A percentile compares a stretch with the other conserved stretches of the same genome.
These are phyloP conservation scores for Fundulus diaphanus DNA, from an alignment of 2,797 vertebrate species.

Conservation along the genomic window DNA sequence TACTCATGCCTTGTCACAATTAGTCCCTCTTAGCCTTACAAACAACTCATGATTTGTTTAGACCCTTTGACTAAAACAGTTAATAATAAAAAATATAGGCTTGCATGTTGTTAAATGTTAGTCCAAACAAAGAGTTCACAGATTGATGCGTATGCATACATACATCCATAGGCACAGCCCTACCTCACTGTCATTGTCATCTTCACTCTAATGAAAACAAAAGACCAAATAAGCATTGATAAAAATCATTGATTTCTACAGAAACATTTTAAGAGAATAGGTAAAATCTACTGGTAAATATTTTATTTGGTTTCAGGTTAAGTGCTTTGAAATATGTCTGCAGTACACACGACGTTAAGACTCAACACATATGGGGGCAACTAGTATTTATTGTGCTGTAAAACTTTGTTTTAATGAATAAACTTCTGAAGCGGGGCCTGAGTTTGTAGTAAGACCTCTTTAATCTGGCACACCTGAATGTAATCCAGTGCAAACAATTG, in stretches of 20 bases:
- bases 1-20: neutral
- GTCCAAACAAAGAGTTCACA: conserved; percentile 31
- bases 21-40: conserved; percentile 10
- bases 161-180: conserved; percentile 40
- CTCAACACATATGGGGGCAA: neutral
- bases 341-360: neutral
- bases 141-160: conserved; percentile 49
- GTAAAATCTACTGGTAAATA: neutral
- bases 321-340: neutral
- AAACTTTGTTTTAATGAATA: too few relatives aligned
- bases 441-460: too few relatives aligned
- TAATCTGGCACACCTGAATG: too few relatives aligned
- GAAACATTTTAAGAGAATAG: neutral
- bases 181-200: conserved; percentile 93
- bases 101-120: conserved; percentile 41
- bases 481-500: too few relatives aligned
- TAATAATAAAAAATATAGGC: conserved; percentile 29
- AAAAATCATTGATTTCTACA: neutral
- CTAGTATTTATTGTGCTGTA: neutral
- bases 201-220: conserved; percentile 87
- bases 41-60: conserved; percentile 25
- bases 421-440: too few relatives aligned
- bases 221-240: conserved; percentile 28
- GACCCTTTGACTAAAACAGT: conserved; percentile 10
- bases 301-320: neutral